Conservation (phyloP, 2,113 vertebrate species). For the Lota lota region DNA sequence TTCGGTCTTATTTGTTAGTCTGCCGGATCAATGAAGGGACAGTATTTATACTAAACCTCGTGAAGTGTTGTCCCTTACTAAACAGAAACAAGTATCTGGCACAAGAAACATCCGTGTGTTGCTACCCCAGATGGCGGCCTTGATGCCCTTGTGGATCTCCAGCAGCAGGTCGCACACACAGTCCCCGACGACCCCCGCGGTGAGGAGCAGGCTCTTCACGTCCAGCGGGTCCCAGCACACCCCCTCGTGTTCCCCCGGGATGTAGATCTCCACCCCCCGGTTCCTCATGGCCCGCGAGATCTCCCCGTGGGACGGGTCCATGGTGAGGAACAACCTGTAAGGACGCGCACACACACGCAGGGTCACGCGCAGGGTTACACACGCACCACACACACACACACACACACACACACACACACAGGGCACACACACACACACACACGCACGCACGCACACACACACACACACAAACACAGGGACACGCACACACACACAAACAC, state of each 20-base stretch:
- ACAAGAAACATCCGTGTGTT: background rate
- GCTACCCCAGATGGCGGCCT: constrained; percentile 78
- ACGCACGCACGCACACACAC: no score
- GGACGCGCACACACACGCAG: no score
- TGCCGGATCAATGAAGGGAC: background rate
- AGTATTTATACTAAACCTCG: no score
- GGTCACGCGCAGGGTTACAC: no score
- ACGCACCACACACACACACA: no score
- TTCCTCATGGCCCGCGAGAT: constrained; percentile 98
- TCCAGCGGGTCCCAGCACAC: constrained; percentile 77
- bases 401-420: no score
- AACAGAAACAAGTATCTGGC: background rate
- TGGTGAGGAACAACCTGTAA: constrained; percentile 89
- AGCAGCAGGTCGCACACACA: constrained; percentile 83
- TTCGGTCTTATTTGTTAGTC: no score
- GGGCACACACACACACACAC: no score
- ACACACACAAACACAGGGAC: no score
- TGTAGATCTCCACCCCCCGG: constrained; percentile 90
- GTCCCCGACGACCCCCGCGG: constrained; percentile 83
- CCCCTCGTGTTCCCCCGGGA: constrained; percentile 83
- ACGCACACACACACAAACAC: no score
- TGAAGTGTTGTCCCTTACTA: no score
- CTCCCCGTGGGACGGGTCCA: constrained; percentile 94
- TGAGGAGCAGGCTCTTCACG: constrained; percentile 86
- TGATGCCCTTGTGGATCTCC: constrained; percentile 81